These are phyloP conservation scores for Lasioglossum pauxillum DNA, from an alignment of 2,888 invertebrate genomes.

Conservation along the genomic window DNA sequence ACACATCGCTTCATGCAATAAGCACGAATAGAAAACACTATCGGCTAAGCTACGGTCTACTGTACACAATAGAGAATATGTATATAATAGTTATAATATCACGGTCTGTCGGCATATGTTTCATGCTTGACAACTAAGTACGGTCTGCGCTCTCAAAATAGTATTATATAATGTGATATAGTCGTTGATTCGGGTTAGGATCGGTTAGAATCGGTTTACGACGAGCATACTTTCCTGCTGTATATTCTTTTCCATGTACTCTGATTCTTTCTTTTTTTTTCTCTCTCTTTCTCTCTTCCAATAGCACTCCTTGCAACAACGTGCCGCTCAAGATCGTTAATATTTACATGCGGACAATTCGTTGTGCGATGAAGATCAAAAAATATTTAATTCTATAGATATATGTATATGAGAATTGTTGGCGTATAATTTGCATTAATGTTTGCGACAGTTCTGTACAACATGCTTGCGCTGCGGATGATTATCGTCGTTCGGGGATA, in stretches of 20 bases:
- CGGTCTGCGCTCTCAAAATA: conserved; percentile 74
- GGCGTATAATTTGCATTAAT: conserved; percentile 7
- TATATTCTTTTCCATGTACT: conserved; percentile 6
- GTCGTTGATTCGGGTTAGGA: conserved; percentile 9
- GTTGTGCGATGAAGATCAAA: conserved; percentile 14
- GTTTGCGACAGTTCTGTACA: conserved; percentile 13
- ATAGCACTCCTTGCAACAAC: conserved; percentile 8
- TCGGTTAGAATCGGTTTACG: conserved; percentile 10
- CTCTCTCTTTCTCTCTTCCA: neutral
- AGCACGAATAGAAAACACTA: conserved; percentile 67
- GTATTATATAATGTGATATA: conserved; percentile 27
- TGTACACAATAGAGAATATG: conserved; percentile 17
- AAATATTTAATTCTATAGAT: neutral
- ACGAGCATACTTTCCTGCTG: conserved; percentile 36
- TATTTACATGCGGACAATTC: conserved; percentile 45
- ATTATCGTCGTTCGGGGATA: conserved; percentile 23
- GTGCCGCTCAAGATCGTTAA: conserved; percentile 21
- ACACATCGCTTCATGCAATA: conserved; percentile 81
- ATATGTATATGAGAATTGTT: neutral
- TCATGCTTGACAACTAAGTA: conserved; percentile 65
- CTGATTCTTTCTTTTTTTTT: conserved; percentile 6
- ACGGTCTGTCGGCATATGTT: conserved; percentile 41
- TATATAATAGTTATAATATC: conserved; percentile 1
- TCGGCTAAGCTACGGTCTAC: conserved; percentile 43
- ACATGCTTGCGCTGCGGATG: conserved; percentile 32